Conservation (phyloP, 53 echinoderm and acorn worm genomes). For the Echinarachnius parma region DNA sequence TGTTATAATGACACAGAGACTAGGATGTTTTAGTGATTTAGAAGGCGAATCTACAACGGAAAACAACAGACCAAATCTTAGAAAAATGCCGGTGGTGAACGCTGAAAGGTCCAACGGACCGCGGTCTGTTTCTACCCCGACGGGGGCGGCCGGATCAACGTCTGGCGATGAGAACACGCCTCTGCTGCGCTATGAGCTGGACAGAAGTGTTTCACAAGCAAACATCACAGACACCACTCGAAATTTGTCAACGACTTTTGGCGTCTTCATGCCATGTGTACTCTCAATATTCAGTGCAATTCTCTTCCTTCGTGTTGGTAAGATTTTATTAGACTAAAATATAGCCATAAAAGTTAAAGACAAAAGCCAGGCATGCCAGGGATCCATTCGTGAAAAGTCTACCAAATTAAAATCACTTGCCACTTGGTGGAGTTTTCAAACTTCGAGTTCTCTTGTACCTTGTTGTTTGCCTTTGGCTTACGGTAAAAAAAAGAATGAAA, state of each 20-base stretch:
- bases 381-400: no score
- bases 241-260: slow-evolving; percentile 75
- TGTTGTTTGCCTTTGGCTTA: no score
- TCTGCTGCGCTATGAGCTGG: slow-evolving; percentile 77
- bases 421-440: no score
- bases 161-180: slow-evolving; percentile 66
- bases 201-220: slow-evolving; percentile 34
- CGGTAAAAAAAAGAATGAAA: no score
- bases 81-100: neutral
- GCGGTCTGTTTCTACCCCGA: neutral
- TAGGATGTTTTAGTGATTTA: no score
- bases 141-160: neutral
- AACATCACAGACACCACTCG: slow-evolving; percentile 4
- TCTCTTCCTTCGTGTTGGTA: slow-evolving; percentile 60
- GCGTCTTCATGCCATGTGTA: slow-evolving; percentile 86
- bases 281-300: slow-evolving; percentile 97
- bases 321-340: slow-evolving; percentile 38
- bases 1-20: no score
- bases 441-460: no score
- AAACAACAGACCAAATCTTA: no score
- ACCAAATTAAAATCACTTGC: no score
- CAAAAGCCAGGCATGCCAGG: no score
- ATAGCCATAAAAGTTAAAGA: no score
- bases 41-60: no score
- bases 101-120: neutral